A percentile compares a stretch with the other conserved stretches of the same genome.
phyloP scores from a whole-genome alignment of 2,113 vertebrate genomes.

The Pteronura brasiliensis region DNA sequence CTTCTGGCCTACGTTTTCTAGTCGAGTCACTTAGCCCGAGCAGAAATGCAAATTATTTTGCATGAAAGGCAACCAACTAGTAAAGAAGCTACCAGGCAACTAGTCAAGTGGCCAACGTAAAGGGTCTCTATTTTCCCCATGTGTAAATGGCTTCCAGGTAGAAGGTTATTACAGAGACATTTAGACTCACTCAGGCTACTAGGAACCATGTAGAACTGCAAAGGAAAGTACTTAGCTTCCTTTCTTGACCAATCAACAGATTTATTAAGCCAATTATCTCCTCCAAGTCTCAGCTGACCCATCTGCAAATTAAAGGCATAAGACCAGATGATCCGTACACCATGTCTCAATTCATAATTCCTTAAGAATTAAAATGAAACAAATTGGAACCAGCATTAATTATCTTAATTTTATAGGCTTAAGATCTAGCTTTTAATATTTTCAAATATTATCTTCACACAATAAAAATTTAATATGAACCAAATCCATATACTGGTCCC shows the following conservation, averaged over 20 bases:
- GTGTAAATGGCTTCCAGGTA: not conserved
- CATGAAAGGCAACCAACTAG: not conserved
- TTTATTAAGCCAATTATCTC: not conserved
- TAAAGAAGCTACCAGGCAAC: not conserved
- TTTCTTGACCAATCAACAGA: not conserved
- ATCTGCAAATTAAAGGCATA: not conserved
- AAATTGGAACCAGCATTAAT: not conserved
- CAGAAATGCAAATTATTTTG: not conserved
- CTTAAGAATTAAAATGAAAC: not conserved
- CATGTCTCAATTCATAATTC: not conserved
- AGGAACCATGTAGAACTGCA: not conserved
- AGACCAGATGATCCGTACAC: not conserved
- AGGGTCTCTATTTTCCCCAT: not conserved
- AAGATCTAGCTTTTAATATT: not conserved
- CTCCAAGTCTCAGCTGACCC: not conserved
- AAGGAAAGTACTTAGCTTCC: not conserved
- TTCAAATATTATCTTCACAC: not conserved
- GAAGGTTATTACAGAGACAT: not conserved
- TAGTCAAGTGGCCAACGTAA: not conserved
- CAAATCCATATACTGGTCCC: not conserved
- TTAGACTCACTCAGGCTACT: not conserved
- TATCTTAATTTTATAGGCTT: not conserved
- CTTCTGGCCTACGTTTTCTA: not conserved
- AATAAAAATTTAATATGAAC: not conserved
- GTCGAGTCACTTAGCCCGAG: not conserved